Percentiles rank a stretch among this genome's conserved stretches.
Evolutionary conservation across 2,797 vertebrate genomes (phyloP).

Genomic region (Channallabes apus): DNA sequence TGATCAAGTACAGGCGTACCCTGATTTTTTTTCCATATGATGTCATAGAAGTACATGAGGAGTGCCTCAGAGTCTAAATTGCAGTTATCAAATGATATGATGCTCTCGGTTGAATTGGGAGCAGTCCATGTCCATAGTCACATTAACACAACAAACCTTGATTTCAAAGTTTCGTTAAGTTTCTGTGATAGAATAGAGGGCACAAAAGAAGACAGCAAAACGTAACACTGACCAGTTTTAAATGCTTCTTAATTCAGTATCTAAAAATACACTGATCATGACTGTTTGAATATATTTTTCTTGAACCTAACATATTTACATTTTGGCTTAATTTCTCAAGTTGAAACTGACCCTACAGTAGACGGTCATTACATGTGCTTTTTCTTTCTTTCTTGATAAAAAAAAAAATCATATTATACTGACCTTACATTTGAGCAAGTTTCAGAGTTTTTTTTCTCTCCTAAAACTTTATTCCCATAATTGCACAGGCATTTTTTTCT

Average conservation of each 20-base stretch:
- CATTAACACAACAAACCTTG: background rate
- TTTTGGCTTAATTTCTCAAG: background rate
- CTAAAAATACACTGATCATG: background rate
- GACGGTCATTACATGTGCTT: background rate
- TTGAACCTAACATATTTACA: background rate
- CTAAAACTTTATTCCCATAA: slow-evolving; percentile 5
- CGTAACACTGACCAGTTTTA: background rate
- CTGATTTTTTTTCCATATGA: background rate
- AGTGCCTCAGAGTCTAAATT: background rate
- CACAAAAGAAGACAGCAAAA: background rate
- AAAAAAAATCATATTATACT: background rate
- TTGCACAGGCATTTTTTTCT: background rate
- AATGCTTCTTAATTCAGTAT: background rate
- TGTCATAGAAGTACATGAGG: background rate
- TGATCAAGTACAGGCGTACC: background rate
- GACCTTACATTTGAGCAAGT: background rate
- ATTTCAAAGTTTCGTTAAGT: background rate
- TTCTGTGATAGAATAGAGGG: background rate
- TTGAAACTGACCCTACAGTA: background rate
- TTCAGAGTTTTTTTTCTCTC: background rate
- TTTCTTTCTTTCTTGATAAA: background rate
- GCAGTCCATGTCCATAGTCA: background rate
- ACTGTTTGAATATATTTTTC: background rate
- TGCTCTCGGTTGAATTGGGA: background rate
- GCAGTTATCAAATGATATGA: background rate